Base-by-base conservation (phyloP, 1,140 invertebrate species). In the Galleria mellonella region DNA sequence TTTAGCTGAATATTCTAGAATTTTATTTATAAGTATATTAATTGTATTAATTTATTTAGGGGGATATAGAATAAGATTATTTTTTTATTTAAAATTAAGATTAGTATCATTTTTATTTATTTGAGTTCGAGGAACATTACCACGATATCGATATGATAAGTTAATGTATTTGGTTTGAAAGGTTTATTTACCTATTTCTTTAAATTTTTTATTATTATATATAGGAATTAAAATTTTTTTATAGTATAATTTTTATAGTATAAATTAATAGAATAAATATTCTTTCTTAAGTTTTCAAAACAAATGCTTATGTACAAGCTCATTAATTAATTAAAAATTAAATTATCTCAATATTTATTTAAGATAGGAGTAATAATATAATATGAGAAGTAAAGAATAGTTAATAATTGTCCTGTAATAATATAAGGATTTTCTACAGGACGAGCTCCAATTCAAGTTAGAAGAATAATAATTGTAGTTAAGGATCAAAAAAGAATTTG, bases 1-100 rank as follows among this genome's bases (percentile, higher is more conserved):
- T 90, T 87, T 93, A 75, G 83, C 87, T 29, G 91, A 93, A 64
- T 93, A 93, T 89, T 68, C 72, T 31, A 90, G 79, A 73, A 91
- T 93, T 88, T 82, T 92, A 79, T 90, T 92, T 89, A 88, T 92
- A 75, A 89, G 83, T 51, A 62, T 90, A 72, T 69, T 90, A 71
- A 84, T 87, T 83, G 40, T 57, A 51, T 48, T 89, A 54, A 50
- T 90, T 66, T 89, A 87, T 90, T 70, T 88, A 62, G 71, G 83
- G 7, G 61, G 60, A 9, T 63, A 74, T 83, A 23, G 67, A 44
- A 68, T 76, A 67, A 67, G 6, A 61, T 71, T 78, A 55, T 48
- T 83, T 44, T 88, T 88, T 87, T 88, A 84, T 88, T 60, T 88
- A 49, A 85, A 86, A 53, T 60, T 87, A 65, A 51, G 52, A 33